Evolutionary conservation across 2,888 invertebrate genomes (phyloP), one percentile per base, ranked within the genome.

Genomic region (Drosophila imparisetae): DNA sequence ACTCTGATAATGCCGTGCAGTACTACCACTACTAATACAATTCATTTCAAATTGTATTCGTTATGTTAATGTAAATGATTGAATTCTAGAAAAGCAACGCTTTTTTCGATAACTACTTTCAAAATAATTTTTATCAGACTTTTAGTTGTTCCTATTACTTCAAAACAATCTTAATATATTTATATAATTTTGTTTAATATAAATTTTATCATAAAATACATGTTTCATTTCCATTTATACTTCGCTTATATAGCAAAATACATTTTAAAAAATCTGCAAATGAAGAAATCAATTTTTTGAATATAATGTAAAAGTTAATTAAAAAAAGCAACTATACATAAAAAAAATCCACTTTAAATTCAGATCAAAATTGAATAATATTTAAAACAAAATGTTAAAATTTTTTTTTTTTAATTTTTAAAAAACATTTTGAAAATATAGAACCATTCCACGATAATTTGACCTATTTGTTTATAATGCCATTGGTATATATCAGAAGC

Each of bases 261-360:
- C 4, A 45, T 45, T 7, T 45, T 8, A 8, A 27, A 29, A 29
- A 10, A 49, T 45, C 2, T 13, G 1, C 21, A 45, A 21, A 0
- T 13, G 3, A 13, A 7, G 1, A 13, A 45, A 13, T 13, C 3
- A 13, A 4, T 21, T 13, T 13, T 13, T 21, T 21, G 7, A 6
- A 6, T 38, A 6, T 42, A 21, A 42, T 1, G 13, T 13, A 40
- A 40, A 40, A 21, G 40, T 21, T 40, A 45, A 42, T 7, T 21
- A 7, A 7, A 1, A 21, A 11, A n/a, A n/a, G 0, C 5, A 11
- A 1, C 8, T 40, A n/a, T 40, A 10, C n/a, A 0, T n/a, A n/a
- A 10, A n/a, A n/a, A n/a, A 21, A 4, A 15, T n/a, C n/a, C 2
- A 7, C 0, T 15, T 21, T 13, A 21, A 13, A 7, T 5, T n/a